These are phyloP conservation scores for Macaria liturata DNA, from an alignment of 2,888 invertebrate genomes.

Conservation along the genomic window DNA sequence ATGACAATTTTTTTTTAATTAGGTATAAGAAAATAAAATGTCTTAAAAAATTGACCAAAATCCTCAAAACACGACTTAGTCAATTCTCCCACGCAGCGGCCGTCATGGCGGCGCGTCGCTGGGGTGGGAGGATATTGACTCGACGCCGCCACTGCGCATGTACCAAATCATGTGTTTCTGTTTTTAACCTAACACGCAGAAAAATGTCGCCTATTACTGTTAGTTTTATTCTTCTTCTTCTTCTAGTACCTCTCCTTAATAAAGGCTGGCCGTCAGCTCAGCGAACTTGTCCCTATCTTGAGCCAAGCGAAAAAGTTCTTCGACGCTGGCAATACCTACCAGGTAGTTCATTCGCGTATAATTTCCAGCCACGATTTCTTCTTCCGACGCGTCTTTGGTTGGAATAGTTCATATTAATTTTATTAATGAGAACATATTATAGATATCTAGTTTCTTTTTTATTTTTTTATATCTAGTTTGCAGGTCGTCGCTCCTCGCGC, in stretches of 20 bases:
- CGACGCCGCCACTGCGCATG: conserved; percentile 76
- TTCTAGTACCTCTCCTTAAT: too few species aligned
- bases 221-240: background rate
- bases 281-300: too few species aligned
- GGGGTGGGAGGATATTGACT: conserved; percentile 82
- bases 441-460: background rate
- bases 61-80: conserved; percentile 44
- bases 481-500: conserved; percentile 33
- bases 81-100: conserved; percentile 54
- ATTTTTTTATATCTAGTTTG: conserved; percentile 14
- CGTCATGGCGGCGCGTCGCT: conserved; percentile 78
- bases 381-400: too few species aligned
- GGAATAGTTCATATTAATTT: too few species aligned
- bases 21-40: too few species aligned
- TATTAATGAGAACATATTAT: too few species aligned
- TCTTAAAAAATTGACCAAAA: conserved; percentile 27
- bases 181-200: conserved; percentile 66
- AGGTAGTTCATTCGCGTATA: too few species aligned
- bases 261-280: too few species aligned
- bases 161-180: conserved; percentile 77
- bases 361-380: too few species aligned
- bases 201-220: conserved; percentile 51
- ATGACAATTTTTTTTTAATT: too few species aligned
- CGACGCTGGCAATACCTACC: too few species aligned
- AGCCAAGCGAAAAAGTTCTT: too few species aligned